Conservation (phyloP, 1,140 invertebrate species). For the Brachionus koreanus region DNA sequence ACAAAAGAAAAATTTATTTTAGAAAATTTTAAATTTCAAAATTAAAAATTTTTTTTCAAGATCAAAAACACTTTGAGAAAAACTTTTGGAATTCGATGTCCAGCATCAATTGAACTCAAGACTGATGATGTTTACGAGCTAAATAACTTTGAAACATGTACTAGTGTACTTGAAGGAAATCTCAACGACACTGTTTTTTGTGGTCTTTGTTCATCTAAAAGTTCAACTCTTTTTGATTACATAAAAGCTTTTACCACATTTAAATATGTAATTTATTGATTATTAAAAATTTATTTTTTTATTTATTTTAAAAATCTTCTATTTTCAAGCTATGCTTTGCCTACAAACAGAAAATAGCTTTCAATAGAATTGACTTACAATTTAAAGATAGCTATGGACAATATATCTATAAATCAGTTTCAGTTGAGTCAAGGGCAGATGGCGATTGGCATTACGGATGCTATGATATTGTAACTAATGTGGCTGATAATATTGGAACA, state of each 20-base stretch:
- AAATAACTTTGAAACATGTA: constrained; percentile 29
- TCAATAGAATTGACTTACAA: not conserved
- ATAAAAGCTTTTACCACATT: not conserved
- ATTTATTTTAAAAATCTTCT: not conserved
- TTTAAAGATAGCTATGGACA: not conserved
- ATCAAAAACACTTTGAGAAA: not conserved
- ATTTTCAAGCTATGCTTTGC: constrained; percentile 38
- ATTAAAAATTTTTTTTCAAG: not conserved
- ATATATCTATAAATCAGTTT: not conserved
- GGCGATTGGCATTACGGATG: constrained; percentile 36
- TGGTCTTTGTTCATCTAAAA: constrained; percentile 32
- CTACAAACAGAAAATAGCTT: not conserved
- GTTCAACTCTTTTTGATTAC: not conserved
- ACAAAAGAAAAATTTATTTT: not conserved
- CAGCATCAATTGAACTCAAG: not conserved
- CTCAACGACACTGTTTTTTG: constrained; percentile 23
- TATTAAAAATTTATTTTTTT: not conserved
- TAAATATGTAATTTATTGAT: constrained; percentile 24
- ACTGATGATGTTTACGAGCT: not conserved
- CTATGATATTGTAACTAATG: not conserved
- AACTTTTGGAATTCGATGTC: constrained; percentile 37
- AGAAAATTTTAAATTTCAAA: not conserved
- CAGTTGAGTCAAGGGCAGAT: not conserved
- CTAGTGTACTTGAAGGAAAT: not conserved
- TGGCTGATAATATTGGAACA: not conserved